Evolutionary conservation across 2,113 vertebrate genomes (phyloP).

Genomic region (Salvelinus alpinus): DNA sequence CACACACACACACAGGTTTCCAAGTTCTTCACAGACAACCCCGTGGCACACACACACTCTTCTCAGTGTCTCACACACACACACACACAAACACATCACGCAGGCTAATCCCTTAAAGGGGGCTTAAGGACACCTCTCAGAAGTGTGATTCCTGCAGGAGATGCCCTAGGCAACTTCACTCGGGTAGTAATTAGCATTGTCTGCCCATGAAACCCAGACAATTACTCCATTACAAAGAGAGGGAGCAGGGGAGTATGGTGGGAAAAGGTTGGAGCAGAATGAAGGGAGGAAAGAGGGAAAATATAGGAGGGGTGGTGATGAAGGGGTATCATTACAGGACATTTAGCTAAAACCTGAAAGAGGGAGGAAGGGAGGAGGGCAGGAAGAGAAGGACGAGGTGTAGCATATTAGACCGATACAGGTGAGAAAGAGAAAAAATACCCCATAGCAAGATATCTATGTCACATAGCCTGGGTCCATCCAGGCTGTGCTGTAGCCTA

Average conservation of each 20-base stretch:
- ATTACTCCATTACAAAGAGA: constrained; percentile 65
- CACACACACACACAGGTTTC: too few relatives aligned
- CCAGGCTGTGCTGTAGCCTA: too few relatives aligned
- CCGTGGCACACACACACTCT: constrained; percentile 25
- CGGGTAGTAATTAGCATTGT: constrained; percentile 66
- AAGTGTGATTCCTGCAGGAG: constrained; percentile 53
- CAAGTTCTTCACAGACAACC: neutral
- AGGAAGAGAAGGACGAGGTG: too few relatives aligned
- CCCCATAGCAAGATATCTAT: neutral
- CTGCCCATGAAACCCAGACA: constrained; percentile 49
- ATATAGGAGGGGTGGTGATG: neutral
- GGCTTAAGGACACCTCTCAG: constrained; percentile 66
- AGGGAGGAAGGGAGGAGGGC: neutral
- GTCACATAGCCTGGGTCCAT: neutral
- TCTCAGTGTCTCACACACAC: constrained; percentile 32
- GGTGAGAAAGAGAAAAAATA: constrained; percentile 7
- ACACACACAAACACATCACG: constrained; percentile 39
- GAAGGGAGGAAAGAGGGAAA: constrained; percentile 7
- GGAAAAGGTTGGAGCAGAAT: constrained; percentile 26
- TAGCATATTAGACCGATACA: neutral
- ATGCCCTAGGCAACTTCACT: constrained; percentile 53
- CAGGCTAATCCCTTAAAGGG: constrained; percentile 73
- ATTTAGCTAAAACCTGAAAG: neutral
- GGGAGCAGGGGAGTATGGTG: constrained; percentile 23
- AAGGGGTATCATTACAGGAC: constrained; percentile 1